Evolutionary conservation across 2,797 vertebrate genomes (phyloP).

Genomic region (Acipenser oxyrinchus): DNA sequence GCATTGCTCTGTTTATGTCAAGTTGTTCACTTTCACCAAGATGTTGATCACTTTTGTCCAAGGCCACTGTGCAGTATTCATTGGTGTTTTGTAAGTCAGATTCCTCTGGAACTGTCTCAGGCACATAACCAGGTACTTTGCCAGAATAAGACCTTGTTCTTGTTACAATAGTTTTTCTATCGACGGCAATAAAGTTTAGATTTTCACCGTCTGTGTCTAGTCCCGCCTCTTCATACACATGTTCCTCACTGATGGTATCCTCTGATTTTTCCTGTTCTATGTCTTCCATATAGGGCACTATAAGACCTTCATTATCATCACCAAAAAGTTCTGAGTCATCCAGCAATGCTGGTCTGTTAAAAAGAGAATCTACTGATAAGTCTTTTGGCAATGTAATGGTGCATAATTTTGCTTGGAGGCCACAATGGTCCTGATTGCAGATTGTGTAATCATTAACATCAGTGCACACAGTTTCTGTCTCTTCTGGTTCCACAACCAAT

Average conservation of each 20-base stretch:
- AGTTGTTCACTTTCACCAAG: constrained; percentile 50
- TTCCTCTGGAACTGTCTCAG: constrained; percentile 94
- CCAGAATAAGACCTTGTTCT: constrained; percentile 78
- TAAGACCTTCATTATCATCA: constrained; percentile 72
- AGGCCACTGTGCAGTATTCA: constrained; percentile 55
- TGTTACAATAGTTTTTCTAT: constrained; percentile 55
- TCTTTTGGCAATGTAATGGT: constrained; percentile 67
- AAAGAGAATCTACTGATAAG: constrained; percentile 58
- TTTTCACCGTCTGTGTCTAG: constrained; percentile 47
- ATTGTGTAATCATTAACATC: constrained; percentile 38
- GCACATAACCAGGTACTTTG: constrained; percentile 71
- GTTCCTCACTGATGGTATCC: constrained; percentile 44
- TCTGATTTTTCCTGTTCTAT: constrained; percentile 46
- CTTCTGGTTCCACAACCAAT: constrained; percentile 24
- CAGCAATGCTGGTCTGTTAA: constrained; percentile 65
- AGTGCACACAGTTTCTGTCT: constrained; percentile 47
- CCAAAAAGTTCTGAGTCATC: constrained; percentile 70
- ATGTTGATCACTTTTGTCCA: constrained; percentile 48
- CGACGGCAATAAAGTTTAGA: constrained; percentile 43
- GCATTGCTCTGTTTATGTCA: constrained; percentile 50
- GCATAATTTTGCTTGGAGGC: constrained; percentile 63
- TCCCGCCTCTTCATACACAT: constrained; percentile 59
- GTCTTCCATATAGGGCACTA: constrained; percentile 69
- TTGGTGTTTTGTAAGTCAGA: constrained; percentile 42
- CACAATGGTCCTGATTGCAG: constrained; percentile 49